Evolutionary conservation across 1,140 invertebrate species (phyloP), one percentile per base, ranked within the genome.

Genomic region (Ruditapes philippinarum): DNA sequence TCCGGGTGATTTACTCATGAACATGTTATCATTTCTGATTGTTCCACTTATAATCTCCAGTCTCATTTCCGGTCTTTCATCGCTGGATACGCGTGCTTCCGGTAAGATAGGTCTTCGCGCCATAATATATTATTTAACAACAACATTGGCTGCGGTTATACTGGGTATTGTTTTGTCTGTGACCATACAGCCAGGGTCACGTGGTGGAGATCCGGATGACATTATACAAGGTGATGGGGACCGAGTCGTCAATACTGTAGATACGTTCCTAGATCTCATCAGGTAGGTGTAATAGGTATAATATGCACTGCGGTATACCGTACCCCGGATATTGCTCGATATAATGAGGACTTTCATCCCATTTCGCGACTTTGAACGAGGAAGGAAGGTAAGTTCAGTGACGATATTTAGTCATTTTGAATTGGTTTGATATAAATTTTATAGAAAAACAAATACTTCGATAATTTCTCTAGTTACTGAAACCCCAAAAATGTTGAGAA

Each of bases 201-300:
- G 84, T 49, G 91, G 90, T 0, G 90, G 88, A 62, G 65, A 60
- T 22, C 79, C 81, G 25, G 65, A 79, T 31, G 74, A 82, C 4
- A 33, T 40, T 14, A 60, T 38, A 31, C 25, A n/a, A n/a, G 60
- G 22, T 14, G 79, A 73, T 40, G 68, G 51, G 11, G 49, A 57
- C 0, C 88, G 89, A 22, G 86, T 91, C 19, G 90, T 91, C 22
- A 88, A 92, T 28, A 88, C 92, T 2, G 92, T 87, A 0, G 98
- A 99, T 95, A 98, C 98, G 1, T 95, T 99, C 22, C 96, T 99
- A 94, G 98, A 99, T 97, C 97, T 99, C 90, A 96, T 99, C 92
- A 97, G 98, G 98, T 98, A 96, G 25, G 14, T n/a, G n/a, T n/a
- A n/a, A n/a, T n/a, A n/a, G n/a, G n/a, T n/a, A n/a, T n/a, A n/a